Evolutionary conservation across 1,140 invertebrate genomes (phyloP), one percentile per base, ranked within the genome.

Genomic region (Sitophilus oryzae): DNA sequence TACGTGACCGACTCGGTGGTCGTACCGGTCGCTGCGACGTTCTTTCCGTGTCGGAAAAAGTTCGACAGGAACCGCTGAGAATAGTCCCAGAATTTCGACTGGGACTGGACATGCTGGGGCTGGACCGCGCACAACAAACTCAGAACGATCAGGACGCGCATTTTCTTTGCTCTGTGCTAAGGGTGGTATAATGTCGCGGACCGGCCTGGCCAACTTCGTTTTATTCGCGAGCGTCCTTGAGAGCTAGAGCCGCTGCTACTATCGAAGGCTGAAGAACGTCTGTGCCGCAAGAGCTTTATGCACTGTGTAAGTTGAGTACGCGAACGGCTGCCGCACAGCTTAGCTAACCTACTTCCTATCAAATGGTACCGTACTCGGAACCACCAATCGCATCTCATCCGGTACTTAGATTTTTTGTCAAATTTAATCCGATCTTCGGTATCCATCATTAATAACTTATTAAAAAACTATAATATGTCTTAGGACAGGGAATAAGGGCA

Each of bases 311-410:
- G 53, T 45, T 56, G 47, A 46, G 59, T 49, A 56, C 60, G 60
- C 61, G 49, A 60, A 57, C 53, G 55, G 51, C 56, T 54, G 56
- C 60, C 53, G 59, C 62, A 58, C 44, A 61, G 54, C 48, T 57
- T 51, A 57, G 49, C 58, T 71, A 71, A 70, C 67, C 69, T 66
- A 71, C 67, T 71, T 71, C 66, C 60, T 67, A 65, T 60, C 62
- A 66, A 67, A 51, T 67, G 57, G 64, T 63, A 64, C 63, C 60
- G 58, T 65, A 61, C 61, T 64, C 50, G 56, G 55, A 59, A 52
- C 43, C 58, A 59, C 57, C 62, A 59, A 62, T 62, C 53, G 42
- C 35, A 44, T 16, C 11, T 44, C 54, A 57, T 41, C 50, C 58
- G 52, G 47, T 48, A 49, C 11, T 21, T 22, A n/a, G n/a, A 8